A percentile compares a stretch with the other conserved stretches of the same genome.
Evolutionary conservation across 2,888 invertebrate genomes (phyloP).

Genomic region (Cyaniris semiargus): DNA sequence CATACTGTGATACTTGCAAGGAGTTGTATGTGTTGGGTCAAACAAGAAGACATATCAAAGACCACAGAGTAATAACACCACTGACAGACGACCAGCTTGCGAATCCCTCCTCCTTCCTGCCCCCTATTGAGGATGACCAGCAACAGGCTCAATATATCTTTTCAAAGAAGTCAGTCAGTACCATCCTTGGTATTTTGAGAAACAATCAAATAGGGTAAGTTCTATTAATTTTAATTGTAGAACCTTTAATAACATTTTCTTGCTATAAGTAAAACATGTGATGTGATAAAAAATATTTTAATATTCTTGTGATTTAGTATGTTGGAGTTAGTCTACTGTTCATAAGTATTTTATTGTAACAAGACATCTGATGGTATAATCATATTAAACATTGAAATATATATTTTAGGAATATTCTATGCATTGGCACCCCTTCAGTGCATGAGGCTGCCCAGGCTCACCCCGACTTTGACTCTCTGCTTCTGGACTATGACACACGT

Average conservation of each 20-base stretch:
- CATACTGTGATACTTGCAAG: constrained; percentile 84
- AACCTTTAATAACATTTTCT: background rate
- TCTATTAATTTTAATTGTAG: constrained; percentile 20
- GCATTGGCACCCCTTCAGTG: constrained; percentile 91
- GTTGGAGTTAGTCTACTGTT: no score
- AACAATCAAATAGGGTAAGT: constrained; percentile 81
- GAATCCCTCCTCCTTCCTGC: constrained; percentile 84
- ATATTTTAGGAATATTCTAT: constrained; percentile 84
- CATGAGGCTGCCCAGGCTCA: constrained; percentile 83
- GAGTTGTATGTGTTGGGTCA: constrained; percentile 70
- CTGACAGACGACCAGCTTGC: constrained; percentile 80
- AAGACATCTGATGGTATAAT: background rate
- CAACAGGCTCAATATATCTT: constrained; percentile 95
- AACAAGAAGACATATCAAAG: constrained; percentile 76
- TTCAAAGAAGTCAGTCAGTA: constrained; percentile 82
- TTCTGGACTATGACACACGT: constrained; percentile 91
- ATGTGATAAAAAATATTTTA: no score
- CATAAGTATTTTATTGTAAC: background rate
- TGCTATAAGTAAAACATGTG: no score
- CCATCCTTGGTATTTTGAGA: constrained; percentile 82
- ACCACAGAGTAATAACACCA: constrained; percentile 73
- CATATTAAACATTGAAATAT: background rate
- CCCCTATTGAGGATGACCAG: constrained; percentile 86
- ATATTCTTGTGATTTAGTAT: no score
- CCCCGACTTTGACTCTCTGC: constrained; percentile 77